These are phyloP conservation scores for Aethes cnicana DNA, from an alignment of 2,888 invertebrate species.

Conservation along the genomic window DNA sequence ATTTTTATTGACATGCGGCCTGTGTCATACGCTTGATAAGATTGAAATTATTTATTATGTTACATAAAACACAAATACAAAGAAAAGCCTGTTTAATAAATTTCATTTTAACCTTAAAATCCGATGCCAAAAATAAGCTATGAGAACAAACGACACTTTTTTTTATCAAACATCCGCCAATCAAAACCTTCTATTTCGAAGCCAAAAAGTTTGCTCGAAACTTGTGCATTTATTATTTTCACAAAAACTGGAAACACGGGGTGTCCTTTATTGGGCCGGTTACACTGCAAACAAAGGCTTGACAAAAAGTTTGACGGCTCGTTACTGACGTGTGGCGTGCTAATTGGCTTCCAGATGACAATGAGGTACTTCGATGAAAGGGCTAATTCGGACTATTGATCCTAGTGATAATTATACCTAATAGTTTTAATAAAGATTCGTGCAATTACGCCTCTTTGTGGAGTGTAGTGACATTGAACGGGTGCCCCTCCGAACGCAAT, in stretches of 20 bases:
- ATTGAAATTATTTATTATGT: too few species aligned
- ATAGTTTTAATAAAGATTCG: slow-evolving; percentile 8
- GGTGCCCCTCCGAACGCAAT: too few species aligned
- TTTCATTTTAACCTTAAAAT: too few species aligned
- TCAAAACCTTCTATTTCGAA: slow-evolving; percentile 4
- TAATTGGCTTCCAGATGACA: slow-evolving; percentile 65
- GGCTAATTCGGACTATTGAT: slow-evolving; percentile 2
- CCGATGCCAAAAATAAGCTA: background rate
- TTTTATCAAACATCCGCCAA: slow-evolving; percentile 42
- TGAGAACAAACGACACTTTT: background rate
- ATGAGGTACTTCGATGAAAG: slow-evolving; percentile 12
- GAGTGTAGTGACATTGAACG: too few species aligned
- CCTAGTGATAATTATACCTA: background rate
- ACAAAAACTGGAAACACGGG: slow-evolving; percentile 11
- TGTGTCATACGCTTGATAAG: too few species aligned
- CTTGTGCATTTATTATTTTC: slow-evolving; percentile 14
- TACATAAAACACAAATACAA: too few species aligned
- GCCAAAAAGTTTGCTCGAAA: slow-evolving; percentile 6
- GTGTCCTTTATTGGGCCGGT: slow-evolving; percentile 18
- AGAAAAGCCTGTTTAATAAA: too few species aligned
- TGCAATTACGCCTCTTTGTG: too few species aligned
- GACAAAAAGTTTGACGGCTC: slow-evolving; percentile 74
- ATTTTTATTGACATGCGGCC: too few species aligned
- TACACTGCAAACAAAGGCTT: slow-evolving; percentile 52
- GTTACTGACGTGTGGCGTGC: slow-evolving; percentile 51